Evolutionary conservation across 2,113 vertebrate genomes (phyloP), one percentile per base, ranked within the genome.

Genomic region (Ivindomyrus marchei): DNA sequence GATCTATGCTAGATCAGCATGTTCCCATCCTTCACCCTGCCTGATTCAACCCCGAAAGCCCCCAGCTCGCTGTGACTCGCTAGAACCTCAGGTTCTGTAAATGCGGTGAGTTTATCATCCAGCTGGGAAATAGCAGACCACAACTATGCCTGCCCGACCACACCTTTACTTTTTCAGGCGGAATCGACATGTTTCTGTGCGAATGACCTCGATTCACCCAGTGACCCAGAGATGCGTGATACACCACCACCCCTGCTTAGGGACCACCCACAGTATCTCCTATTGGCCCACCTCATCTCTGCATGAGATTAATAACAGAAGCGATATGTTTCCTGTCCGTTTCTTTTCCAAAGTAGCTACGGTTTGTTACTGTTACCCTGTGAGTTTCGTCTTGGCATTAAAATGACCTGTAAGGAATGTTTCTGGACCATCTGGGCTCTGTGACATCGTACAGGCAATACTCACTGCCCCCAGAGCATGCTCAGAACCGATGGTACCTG

Each of bases 141-240:
- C 46, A 31, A 15, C 62, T 70, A 70, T 13, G 10, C 62, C n/a
- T 13, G 62, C 3, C 4, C 3, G 10, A 27, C 62, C 62, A 11
- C 88, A 31, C 31, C 11, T 42, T 49, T 27, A 5, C 56, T 74
- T 86, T 31, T 86, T 39, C 5, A 49, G 27, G 15, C 45, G 10
- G 27, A 50, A 31, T 49, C n/a, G 13, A 77, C 49, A 13, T 84
- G 46, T 47, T 56, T 88, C 47, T 3, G 49, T 70, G 80, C 84
- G 39, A 88, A 53, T 24, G 24, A 66, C 24, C 74, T 58, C 31
- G 5, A 84, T 87, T 90, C 70, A 89, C 90, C 89, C 89, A 90
- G 45, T 92, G 91, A 91, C 91, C 91, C 56, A 90, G 89, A 88
- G 62, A 83, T 74, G 53, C 56, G 52, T 27, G 62, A 70, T 31